Base-by-base conservation (phyloP, 2,113 vertebrate genomes). In the Anhinga rufa region DNA sequence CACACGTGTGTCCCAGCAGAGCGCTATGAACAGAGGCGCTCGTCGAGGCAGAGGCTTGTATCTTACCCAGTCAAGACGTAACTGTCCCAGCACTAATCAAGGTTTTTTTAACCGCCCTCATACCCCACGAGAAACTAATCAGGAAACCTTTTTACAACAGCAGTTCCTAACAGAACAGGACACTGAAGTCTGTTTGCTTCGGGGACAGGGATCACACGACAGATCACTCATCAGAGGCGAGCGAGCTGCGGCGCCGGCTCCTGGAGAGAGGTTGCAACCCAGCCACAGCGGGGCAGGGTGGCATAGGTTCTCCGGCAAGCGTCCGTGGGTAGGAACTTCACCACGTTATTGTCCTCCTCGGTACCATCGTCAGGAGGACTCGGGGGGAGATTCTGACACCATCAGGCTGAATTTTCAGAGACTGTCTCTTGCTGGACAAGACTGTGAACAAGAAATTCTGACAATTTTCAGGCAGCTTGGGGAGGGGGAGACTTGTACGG, bases 121-220 rank as follows among this genome's bases (percentile, higher is more conserved):
- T 66, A 9, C 82, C 97, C 57, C 88, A 24, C 74, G 32, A 96
- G 95, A 90, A 83, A 31, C 10, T 66, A 82, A 42, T 32, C 89
- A 12, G 36, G 66, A 92, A 26, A 49, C 20, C 9, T 97, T 98
- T 80, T 96, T 29, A 9, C 93, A 85, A 46, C 97, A 97, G 75
- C 99, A 99, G 95, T 98, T 99, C 74, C 97, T 99, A 9, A 78
- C 92, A 42, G 98, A 98, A 42, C 96, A 51, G 49, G 81, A 74
- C 54, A 6, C 92, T 2, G 98, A 98, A 68, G 98, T 98, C 80
- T 70, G 78, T 65, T 74, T 15, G 17, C 24, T 58, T 77, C 68
- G 22, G 32, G 51, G 60, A 3, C 93, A 54, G 82, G 32, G 64
- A 16, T 26, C 51, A 0, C 40, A 6, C 18, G 4, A 36, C 13